Evolutionary conservation across 2,113 vertebrate species (phyloP), one percentile per base, ranked within the genome.

Genomic region (Brachyistius frenatus): DNA sequence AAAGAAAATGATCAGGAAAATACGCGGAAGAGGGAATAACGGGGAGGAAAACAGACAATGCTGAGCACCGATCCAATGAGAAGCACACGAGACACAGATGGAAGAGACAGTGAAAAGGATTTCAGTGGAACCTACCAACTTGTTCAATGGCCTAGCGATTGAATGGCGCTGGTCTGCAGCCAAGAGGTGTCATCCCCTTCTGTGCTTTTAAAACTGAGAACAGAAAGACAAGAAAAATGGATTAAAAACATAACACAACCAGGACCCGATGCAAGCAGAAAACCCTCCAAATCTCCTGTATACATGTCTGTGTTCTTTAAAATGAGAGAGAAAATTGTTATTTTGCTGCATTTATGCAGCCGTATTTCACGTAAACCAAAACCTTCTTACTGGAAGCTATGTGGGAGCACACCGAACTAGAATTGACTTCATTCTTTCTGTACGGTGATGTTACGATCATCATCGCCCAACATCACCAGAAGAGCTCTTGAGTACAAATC

Each of bases 101-200:
- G 50, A 23, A 72, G 49, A 73, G 52, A 55, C 41, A 55, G 58
- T 15, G n/a, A 65, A 52, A 33, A 74, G 30, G n/a, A 23, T 60
- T 23, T 47, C 15, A 73, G 54, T 35, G 53, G 8, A 30, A 90
- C 90, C 54, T 87, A 92, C 86, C 87, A 31, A 86, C 79, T 81
- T 80, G 80, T 79, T 85, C 62, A 88, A 31, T 13, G 66, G 58
- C 86, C 70, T 85, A 81, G 31, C 55, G 72, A 66, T 60, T 63
- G 66, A 80, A 64, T 52, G 44, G 54, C 39, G 5, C 64, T 8
- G 62, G 53, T 78, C 55, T 60, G 41, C 30, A 36, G 50, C 37
- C 31, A 60, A 23, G 49, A 33, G 0, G 35, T 15, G 30, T 71
- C 69, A 52, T 73, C 60, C 33, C 14, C 54, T 36, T 70, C 41